Evolutionary conservation across 2,113 vertebrate species (phyloP).

Genomic region (Eonycteris spelaea): DNA sequence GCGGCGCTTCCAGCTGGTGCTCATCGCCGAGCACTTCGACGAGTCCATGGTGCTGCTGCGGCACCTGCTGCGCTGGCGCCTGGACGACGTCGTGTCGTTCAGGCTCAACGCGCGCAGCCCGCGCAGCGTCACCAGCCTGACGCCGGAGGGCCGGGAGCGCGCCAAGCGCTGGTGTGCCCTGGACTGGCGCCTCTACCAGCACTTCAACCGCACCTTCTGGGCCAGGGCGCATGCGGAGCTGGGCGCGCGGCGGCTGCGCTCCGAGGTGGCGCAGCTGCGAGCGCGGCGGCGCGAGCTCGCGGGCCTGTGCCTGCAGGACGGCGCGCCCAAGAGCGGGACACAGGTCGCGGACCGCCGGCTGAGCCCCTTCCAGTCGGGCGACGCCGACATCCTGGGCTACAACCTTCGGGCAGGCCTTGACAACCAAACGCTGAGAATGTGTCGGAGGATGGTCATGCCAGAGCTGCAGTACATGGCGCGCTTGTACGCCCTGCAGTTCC

Average conservation of each 20-base stretch:
- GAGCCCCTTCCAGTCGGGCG: constrained; percentile 87
- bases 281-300: constrained; percentile 77
- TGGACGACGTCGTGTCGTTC: constrained; percentile 90
- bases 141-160: constrained; percentile 68
- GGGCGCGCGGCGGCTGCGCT: constrained; percentile 75
- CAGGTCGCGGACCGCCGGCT: constrained; percentile 79
- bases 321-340: constrained; percentile 67
- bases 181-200: constrained; percentile 91
- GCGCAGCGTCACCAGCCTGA: constrained; percentile 70
- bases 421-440: constrained; percentile 70
- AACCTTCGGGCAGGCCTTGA: constrained; percentile 83
- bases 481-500: constrained; percentile 86
- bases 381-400: constrained; percentile 89
- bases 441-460: constrained; percentile 84
- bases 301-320: constrained; percentile 82
- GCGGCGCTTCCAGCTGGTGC: constrained; percentile 85
- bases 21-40: constrained; percentile 91
- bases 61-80: constrained; percentile 86
- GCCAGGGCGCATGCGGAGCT: constrained; percentile 78
- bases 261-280: constrained; percentile 83
- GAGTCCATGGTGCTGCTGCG: constrained; percentile 92
- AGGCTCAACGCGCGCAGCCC: constrained; percentile 86
- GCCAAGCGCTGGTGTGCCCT: constrained; percentile 86
- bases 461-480: constrained; percentile 87
- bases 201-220: constrained; percentile 93